A percentile compares a stretch with the other conserved stretches of the same genome.
phyloP scores from a whole-genome alignment of 2,113 vertebrate species.

The Barbus barbus region DNA sequence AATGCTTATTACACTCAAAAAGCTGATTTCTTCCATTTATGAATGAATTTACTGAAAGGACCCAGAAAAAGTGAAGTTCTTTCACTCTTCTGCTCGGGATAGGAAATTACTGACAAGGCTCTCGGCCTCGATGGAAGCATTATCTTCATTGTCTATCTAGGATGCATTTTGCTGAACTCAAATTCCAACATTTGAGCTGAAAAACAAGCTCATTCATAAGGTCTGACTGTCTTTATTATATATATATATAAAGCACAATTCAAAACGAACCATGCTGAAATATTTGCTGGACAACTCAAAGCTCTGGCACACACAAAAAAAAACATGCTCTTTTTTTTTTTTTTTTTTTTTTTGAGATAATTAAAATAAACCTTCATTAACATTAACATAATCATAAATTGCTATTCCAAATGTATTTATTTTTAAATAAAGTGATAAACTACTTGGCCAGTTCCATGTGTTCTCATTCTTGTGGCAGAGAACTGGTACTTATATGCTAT shows the following conservation, averaged over 20 bases:
- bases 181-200: constrained; percentile 1
- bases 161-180: neutral
- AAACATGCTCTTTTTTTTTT: neutral
- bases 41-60: neutral
- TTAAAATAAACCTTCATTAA: neutral
- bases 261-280: neutral
- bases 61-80: neutral
- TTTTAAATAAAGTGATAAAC: neutral
- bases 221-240: neutral
- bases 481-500: neutral
- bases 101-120: neutral
- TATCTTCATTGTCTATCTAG: constrained; percentile 25
- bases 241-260: neutral
- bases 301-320: neutral
- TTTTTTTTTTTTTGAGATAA: neutral
- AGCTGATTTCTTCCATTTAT: neutral
- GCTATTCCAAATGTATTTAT: neutral
- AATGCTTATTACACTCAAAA: neutral
- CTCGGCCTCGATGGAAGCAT: neutral
- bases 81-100: neutral
- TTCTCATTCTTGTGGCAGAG: neutral
- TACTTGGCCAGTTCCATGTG: neutral
- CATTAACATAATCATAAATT: neutral
- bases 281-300: neutral
- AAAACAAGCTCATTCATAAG: neutral